These are phyloP conservation scores for Myioborus miniatus DNA, from an alignment of 2,797 vertebrate species.

Conservation along the genomic window DNA sequence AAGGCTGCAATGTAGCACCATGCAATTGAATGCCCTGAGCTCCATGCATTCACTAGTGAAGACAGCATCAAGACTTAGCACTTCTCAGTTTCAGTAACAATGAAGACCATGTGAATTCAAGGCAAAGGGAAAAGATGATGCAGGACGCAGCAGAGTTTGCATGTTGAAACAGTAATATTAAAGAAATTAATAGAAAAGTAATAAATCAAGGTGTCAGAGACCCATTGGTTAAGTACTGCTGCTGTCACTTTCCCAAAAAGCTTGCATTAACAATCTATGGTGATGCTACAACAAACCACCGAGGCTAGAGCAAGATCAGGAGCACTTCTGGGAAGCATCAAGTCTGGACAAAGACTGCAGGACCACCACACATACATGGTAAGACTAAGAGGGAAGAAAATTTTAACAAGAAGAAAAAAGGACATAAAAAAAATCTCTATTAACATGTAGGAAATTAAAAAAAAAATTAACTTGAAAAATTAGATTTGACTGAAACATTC, in stretches of 20 bases:
- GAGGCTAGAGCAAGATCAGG: neutral
- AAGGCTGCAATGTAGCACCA: neutral
- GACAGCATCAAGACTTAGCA: neutral
- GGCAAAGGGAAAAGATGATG: neutral
- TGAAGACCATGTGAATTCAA: neutral
- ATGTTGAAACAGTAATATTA: neutral
- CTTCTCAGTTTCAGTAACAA: neutral
- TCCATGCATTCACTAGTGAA: neutral
- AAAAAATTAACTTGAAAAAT: neutral
- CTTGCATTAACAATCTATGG: neutral
- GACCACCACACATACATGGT: neutral
- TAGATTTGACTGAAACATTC: neutral
- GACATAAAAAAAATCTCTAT: neutral
- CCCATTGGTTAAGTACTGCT: neutral
- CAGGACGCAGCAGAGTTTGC: neutral
- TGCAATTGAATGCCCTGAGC: neutral
- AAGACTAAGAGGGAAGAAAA: neutral
- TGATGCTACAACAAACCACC: neutral
- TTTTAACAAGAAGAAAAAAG: neutral
- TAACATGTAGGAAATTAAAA: neutral
- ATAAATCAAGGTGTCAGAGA: neutral
- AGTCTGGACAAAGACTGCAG: neutral
- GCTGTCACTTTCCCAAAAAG: neutral
- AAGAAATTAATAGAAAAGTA: neutral
- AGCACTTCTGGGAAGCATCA: neutral